These are phyloP conservation scores for Brienomyrus longianalis DNA, from an alignment of 2,113 vertebrate species.

Conservation along the genomic window DNA sequence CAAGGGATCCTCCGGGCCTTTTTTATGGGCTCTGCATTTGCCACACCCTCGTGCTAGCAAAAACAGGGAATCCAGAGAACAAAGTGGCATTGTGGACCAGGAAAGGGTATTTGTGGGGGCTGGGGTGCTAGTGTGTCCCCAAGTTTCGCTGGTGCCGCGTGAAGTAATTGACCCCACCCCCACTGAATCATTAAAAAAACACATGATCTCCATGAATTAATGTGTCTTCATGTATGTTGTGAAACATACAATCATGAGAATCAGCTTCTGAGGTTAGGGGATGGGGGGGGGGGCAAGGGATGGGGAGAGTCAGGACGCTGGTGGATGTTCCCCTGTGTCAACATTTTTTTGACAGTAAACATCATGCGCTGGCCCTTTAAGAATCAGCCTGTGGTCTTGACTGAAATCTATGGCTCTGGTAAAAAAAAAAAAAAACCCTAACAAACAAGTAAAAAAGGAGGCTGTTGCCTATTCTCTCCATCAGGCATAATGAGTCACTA, in stretches of 20 bases:
- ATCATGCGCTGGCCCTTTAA: neutral
- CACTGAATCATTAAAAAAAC: neutral
- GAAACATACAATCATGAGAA: no score
- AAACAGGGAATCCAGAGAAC: neutral
- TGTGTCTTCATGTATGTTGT: neutral
- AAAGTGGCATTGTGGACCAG: neutral
- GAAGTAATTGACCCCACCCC: neutral
- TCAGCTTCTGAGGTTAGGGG: no score
- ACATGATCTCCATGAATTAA: neutral
- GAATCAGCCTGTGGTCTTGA: neutral
- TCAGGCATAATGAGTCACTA: neutral
- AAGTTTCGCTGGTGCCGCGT: neutral
- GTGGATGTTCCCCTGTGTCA: neutral
- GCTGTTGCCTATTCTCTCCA: neutral
- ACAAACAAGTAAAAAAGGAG: neutral
- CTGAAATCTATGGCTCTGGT: neutral
- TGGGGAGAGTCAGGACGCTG: neutral
- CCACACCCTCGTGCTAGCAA: neutral
- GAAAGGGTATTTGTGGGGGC: neutral
- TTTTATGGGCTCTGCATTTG: neutral
- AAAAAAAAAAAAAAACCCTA: neutral
- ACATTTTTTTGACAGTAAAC: neutral
- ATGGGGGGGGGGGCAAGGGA: no score
- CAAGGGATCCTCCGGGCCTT: neutral
- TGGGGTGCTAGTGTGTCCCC: neutral